These are phyloP conservation scores for Intellagama lesueurii DNA, from an alignment of 2,797 vertebrate species.

Conservation along the genomic window DNA sequence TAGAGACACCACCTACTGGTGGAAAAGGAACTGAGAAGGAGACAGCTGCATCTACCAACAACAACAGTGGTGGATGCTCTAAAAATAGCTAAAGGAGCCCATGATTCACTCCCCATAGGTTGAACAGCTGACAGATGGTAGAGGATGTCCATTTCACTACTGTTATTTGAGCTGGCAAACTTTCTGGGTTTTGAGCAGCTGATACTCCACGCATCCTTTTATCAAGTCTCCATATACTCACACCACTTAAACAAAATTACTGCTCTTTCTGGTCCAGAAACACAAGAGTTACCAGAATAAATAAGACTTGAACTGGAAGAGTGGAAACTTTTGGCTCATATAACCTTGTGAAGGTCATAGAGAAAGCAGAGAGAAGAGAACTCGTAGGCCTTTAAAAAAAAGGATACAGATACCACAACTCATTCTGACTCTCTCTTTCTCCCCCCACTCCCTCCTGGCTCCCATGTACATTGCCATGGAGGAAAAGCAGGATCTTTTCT, in stretches of 20 bases:
- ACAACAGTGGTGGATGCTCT: not conserved
- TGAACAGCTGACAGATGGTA: slow-evolving; percentile 45
- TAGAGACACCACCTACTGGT: not conserved
- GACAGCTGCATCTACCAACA: not conserved
- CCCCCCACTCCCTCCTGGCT: too few species aligned
- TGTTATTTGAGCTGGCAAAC: slow-evolving; percentile 36
- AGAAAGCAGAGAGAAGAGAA: slow-evolving; percentile 22
- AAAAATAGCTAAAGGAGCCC: slow-evolving; percentile 26
- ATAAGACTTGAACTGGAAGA: not conserved
- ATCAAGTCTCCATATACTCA: not conserved
- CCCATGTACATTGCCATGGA: rapidly evolving
- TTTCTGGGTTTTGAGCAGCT: slow-evolving; percentile 5
- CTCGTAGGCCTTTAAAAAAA: not conserved
- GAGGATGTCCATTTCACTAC: slow-evolving; percentile 7
- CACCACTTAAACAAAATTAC: slow-evolving; percentile 20
- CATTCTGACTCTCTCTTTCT: not conserved
- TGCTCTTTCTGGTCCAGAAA: not conserved
- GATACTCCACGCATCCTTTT: slow-evolving; percentile 2
- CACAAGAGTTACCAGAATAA: not conserved
- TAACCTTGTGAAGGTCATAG: not conserved
- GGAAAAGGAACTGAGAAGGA: not conserved
- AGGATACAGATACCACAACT: not conserved
- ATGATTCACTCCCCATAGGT: slow-evolving; percentile 21
- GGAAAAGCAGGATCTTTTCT: not conserved
- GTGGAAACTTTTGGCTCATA: not conserved